Evolutionary conservation across 2,888 invertebrate species (phyloP).

Genomic region (Epirrhoe tristata): DNA sequence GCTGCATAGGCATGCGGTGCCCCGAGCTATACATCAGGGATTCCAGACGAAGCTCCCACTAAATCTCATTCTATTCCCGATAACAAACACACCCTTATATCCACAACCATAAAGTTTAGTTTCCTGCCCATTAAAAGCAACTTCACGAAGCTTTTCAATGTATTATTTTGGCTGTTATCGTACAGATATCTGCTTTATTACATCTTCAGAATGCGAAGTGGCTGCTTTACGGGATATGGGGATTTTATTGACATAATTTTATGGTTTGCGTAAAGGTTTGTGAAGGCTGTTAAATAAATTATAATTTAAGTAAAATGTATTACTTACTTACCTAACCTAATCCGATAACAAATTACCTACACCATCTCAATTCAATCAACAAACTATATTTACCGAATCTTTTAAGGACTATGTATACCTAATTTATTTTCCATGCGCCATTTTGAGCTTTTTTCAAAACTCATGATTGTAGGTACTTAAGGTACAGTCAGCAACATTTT

Average conservation of each 20-base stretch:
- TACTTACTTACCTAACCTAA: too few relatives aligned
- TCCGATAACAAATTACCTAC: too few relatives aligned
- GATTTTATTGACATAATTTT: constrained; percentile 53
- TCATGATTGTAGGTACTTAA: too few relatives aligned
- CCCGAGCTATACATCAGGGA: constrained; percentile 44
- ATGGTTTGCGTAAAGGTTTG: constrained; percentile 41
- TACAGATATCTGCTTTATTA: constrained; percentile 54
- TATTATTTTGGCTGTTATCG: constrained; percentile 57
- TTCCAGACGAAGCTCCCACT: constrained; percentile 43
- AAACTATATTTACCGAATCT: too few relatives aligned
- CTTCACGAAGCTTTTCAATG: constrained; percentile 55
- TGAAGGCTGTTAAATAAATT: constrained; percentile 31
- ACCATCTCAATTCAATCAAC: too few relatives aligned
- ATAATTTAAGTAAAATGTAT: constrained; percentile 23
- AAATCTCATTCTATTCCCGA: constrained; percentile 37
- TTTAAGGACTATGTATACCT: too few relatives aligned
- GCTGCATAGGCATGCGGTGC: constrained; percentile 42
- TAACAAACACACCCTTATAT: constrained; percentile 35
- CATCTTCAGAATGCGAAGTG: constrained; percentile 52
- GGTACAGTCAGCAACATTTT: too few relatives aligned
- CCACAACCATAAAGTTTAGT: constrained; percentile 38
- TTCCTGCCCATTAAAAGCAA: constrained; percentile 32
- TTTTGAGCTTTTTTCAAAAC: too few relatives aligned
- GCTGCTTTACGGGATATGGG: constrained; percentile 48
- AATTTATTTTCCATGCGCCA: too few relatives aligned